Conservation (phyloP, 2,113 vertebrate species). For the Gallinago media region DNA sequence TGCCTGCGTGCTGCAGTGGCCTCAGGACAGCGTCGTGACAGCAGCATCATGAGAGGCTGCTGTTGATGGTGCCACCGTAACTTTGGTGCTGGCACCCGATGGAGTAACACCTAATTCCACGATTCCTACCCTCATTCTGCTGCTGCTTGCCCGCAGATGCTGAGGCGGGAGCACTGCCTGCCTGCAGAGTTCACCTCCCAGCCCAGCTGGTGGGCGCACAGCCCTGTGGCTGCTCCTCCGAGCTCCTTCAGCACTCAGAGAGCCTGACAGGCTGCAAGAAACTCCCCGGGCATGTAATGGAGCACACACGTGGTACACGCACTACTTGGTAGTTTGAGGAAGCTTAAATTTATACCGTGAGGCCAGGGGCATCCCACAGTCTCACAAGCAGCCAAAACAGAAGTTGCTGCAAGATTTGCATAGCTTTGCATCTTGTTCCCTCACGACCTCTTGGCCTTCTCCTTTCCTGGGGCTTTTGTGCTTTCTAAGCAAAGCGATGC, state of each 20-base stretch:
- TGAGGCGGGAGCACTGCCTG: fast-evolving
- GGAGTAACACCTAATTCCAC: background rate
- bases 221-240: background rate
- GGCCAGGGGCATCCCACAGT: background rate
- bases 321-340: background rate
- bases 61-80: background rate
- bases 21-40: fast-evolving
- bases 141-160: background rate
- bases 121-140: background rate
- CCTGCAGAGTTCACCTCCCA: background rate
- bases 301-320: background rate
- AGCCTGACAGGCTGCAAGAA: background rate
- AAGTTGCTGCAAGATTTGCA: background rate
- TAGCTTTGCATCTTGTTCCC: background rate
- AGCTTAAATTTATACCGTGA: background rate
- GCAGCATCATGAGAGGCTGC: background rate
- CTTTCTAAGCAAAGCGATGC: background rate
- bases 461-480: background rate
- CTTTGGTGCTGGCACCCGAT: background rate
- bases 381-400: background rate
- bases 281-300: fast-evolving
- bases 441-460: background rate
- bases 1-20: fast-evolving
- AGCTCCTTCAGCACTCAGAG: background rate
- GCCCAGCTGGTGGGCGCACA: fast-evolving